These are phyloP conservation scores for Potamilus streckersoni DNA, from an alignment of 1,140 invertebrate genomes.

Conservation along the genomic window DNA sequence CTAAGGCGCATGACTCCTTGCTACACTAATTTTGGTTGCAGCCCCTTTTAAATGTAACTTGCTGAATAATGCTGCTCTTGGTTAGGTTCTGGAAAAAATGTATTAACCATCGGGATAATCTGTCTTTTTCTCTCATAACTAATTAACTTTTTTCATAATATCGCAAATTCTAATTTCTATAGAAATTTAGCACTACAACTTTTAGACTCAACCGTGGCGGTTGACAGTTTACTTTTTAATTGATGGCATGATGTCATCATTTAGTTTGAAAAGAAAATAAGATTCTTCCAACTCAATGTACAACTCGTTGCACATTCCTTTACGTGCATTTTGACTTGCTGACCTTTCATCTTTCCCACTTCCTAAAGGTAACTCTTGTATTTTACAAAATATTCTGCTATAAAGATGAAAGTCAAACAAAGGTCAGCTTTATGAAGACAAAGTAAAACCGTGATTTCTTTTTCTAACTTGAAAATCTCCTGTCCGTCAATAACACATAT, in stretches of 20 bases:
- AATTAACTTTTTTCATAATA: conserved; percentile 4
- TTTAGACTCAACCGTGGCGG: conserved; percentile 3
- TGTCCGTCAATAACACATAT: no score
- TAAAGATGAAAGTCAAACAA: no score
- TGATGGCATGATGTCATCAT: conserved; percentile 25
- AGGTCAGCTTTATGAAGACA: no score
- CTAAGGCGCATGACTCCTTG: no score
- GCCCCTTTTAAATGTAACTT: no score
- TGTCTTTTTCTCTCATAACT: neutral
- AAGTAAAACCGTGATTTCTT: no score
- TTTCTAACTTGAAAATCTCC: no score
- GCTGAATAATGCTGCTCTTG: no score
- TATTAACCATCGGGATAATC: no score
- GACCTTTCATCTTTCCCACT: conserved; percentile 34
- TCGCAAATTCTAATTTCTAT: neutral
- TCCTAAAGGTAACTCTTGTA: conserved; percentile 9
- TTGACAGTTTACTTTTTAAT: conserved; percentile 30
- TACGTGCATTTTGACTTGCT: conserved; percentile 33
- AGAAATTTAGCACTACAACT: conserved; percentile 6
- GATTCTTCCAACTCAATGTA: conserved; percentile 23
- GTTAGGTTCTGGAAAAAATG: no score
- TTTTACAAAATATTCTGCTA: no score
- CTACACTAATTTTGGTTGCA: no score
- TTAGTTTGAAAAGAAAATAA: conserved; percentile 22
- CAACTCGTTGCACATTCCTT: conserved; percentile 27